These are phyloP conservation scores for Ophioninae sp. DNA, from an alignment of 2,888 invertebrate genomes.

Conservation along the genomic window DNA sequence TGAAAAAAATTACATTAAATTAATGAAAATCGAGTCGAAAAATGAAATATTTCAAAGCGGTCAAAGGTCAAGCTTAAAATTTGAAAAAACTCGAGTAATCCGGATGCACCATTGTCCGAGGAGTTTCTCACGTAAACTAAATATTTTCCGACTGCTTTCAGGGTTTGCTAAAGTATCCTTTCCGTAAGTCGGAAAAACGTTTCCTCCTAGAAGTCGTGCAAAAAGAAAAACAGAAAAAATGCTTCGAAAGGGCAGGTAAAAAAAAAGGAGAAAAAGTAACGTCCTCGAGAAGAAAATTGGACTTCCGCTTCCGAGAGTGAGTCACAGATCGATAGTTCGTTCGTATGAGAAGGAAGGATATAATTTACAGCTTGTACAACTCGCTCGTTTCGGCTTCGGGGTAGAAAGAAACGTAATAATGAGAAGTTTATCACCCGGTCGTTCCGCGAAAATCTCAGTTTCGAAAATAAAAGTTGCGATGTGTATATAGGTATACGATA, in stretches of 20 bases:
- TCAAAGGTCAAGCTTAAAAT: neutral
- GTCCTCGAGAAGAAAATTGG: conserved; percentile 28
- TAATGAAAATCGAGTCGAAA: too few relatives aligned
- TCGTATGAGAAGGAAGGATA: neutral
- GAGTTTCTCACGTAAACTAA: neutral
- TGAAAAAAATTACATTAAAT: too few relatives aligned
- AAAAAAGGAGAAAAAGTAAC: conserved; percentile 24
- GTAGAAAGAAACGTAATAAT: conserved; percentile 37
- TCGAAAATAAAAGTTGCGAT: conserved; percentile 7
- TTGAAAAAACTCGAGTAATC: neutral
- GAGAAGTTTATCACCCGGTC: conserved; percentile 59
- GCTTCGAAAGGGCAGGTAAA: neutral
- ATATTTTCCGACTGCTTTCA: neutral
- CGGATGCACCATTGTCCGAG: too few relatives aligned
- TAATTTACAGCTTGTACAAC: conserved; percentile 32
- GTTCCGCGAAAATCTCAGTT: conserved; percentile 60
- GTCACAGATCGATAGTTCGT: conserved; percentile 19
- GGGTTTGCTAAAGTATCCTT: neutral
- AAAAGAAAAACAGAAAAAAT: neutral
- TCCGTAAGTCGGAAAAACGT: neutral
- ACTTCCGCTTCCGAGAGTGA: conserved; percentile 56
- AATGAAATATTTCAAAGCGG: too few relatives aligned
- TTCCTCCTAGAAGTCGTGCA: neutral
- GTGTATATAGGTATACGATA: conserved; percentile 1
- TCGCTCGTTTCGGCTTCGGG: conserved; percentile 17